phyloP scores from a whole-genome alignment of 2,888 invertebrate species.

The Pogonocherus hispidulus region DNA sequence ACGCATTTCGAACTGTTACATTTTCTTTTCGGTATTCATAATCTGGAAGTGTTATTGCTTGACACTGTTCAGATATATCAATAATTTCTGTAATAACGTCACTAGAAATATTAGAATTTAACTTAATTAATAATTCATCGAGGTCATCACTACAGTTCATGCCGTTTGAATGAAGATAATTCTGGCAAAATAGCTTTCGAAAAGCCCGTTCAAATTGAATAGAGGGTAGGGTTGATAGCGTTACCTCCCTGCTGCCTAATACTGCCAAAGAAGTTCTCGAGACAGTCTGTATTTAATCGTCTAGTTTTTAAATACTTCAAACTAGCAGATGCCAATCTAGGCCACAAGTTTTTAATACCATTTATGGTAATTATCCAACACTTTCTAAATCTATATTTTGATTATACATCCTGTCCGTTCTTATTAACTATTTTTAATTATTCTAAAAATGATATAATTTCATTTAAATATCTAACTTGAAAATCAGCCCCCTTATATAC shows the following conservation, averaged over 20 bases:
- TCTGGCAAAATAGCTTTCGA: slow-evolving; percentile 44
- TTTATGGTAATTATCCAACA: slow-evolving; percentile 49
- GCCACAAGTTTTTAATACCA: slow-evolving; percentile 45
- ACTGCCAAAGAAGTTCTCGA: slow-evolving; percentile 52
- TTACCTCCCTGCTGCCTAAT: slow-evolving; percentile 48
- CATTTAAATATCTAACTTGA: slow-evolving; percentile 43
- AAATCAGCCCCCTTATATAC: slow-evolving; percentile 36
- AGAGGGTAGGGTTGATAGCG: slow-evolving; percentile 49
- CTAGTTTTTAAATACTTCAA: slow-evolving; percentile 48
- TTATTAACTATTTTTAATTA: slow-evolving; percentile 39
- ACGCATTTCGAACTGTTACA: slow-evolving; percentile 33
- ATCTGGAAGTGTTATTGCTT: slow-evolving; percentile 22
- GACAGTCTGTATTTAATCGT: slow-evolving; percentile 47
- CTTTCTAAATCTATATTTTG: slow-evolving; percentile 38
- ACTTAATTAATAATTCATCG: background rate
- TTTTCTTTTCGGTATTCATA: slow-evolving; percentile 22
- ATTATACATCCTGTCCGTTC: slow-evolving; percentile 41
- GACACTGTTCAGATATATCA: background rate
- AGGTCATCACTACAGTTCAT: slow-evolving; percentile 37
- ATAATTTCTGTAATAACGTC: background rate
- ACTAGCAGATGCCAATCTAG: slow-evolving; percentile 12
- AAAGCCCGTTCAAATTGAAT: slow-evolving; percentile 46
- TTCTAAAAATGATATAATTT: slow-evolving; percentile 40
- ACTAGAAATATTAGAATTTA: slow-evolving; percentile 7
- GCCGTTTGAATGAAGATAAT: slow-evolving; percentile 35